These are phyloP conservation scores for Sorex fumeus DNA, from an alignment of 2,113 vertebrate species.

Conservation along the genomic window DNA sequence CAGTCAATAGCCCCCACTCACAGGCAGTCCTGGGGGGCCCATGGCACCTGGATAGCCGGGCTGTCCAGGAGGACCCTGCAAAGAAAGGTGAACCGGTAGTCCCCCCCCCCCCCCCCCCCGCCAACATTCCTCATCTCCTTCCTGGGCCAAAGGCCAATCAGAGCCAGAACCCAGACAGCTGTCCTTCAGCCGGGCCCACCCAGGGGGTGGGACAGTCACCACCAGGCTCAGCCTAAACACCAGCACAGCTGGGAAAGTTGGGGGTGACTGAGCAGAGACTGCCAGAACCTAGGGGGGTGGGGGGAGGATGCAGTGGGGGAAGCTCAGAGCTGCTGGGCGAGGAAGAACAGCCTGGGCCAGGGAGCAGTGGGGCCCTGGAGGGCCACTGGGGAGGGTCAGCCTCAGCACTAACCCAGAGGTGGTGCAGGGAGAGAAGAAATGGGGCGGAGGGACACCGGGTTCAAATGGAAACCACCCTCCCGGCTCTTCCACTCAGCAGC, in stretches of 20 bases:
- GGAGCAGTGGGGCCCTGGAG: too few species aligned
- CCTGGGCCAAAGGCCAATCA: neutral
- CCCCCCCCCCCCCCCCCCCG: too few species aligned
- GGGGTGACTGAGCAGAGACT: neutral
- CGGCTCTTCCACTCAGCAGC: neutral
- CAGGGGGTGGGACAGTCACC: too few species aligned
- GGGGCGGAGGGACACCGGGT: neutral
- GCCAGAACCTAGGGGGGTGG: too few species aligned
- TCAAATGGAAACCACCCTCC: neutral
- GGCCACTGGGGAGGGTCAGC: too few species aligned
- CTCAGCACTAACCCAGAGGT: too few species aligned
- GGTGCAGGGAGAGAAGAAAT: neutral
- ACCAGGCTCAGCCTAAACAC: neutral
- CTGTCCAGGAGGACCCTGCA: conserved; percentile 94
- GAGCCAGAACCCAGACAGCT: neutral
- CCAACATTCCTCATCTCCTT: neutral
- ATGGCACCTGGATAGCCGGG: conserved; percentile 94
- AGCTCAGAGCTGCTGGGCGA: neutral
- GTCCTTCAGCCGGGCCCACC: neutral
- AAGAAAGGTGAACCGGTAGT: neutral
- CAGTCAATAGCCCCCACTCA: conserved; percentile 85
- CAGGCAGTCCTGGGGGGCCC: conserved; percentile 94
- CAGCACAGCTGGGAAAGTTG: neutral
- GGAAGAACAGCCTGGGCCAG: neutral
- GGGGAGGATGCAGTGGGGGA: neutral